Evolutionary conservation across 2,888 invertebrate genomes (phyloP), one percentile per base, ranked within the genome.

Genomic region (Ellobium chinense): DNA sequence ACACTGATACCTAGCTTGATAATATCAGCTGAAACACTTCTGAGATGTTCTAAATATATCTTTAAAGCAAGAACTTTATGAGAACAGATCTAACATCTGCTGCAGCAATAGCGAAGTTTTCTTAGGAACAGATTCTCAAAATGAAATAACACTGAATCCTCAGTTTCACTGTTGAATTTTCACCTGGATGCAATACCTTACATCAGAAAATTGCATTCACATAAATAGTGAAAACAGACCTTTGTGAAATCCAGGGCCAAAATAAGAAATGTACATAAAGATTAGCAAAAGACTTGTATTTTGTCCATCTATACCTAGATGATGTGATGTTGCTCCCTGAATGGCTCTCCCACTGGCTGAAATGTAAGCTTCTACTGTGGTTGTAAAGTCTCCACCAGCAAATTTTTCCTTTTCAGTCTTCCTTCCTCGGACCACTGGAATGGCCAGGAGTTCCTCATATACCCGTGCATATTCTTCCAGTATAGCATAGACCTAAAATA

Each of bases 341-440:
- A 99, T 97, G 0, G 96, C 99, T 63, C 99, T 94, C 0, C 99
- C 99, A 88, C 97, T 98, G 3, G 97, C 97, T 0, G 97, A 96
- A 58, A 99, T 95, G 92, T 96, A 99, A 0, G 97, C 99, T 93
- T 99, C 99, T 5, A 99, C 97, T 0, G 99, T 99, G 9, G 98
- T 97, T 7, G 99, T 99, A 92, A 97, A 99, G 93, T 97, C 97
- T 3, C 97, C 98, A 31, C 99, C 99, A 1, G 99, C 99, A 93
- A 99, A 99, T 93, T 99, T 99, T 93, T 99, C 99, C 93, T 99
- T 99, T 93, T 98, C 98, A 0, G 99, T 98, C 94, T 99, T 99
- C 24, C 96, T 95, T 12, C 93, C 93, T 75, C 91, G 84, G 5
- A 93, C 89, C 0, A 99, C 99, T 0, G 99, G 99, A 83, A 99